These are phyloP conservation scores for Amblyjoppa proteus DNA, from an alignment of 2,888 invertebrate species.

Conservation along the genomic window DNA sequence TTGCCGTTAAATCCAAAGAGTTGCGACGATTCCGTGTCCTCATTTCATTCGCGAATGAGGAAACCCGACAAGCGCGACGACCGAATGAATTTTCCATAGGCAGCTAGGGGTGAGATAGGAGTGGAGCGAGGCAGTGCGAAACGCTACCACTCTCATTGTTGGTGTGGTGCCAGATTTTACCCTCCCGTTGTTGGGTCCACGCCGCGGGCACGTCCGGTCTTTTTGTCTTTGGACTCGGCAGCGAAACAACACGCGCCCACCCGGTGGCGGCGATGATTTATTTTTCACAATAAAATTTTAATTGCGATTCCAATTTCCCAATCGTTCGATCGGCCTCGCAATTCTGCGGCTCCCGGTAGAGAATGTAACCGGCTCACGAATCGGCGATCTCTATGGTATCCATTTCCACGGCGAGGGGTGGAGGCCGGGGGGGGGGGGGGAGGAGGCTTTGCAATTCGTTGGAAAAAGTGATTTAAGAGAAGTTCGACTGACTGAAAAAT, in stretches of 20 bases:
- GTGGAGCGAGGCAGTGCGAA: constrained; percentile 1
- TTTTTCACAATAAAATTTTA: constrained; percentile 67
- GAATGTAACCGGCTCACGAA: constrained; percentile 59
- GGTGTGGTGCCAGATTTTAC: constrained; percentile 50
- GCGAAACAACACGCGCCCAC: constrained; percentile 17
- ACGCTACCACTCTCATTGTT: constrained; percentile 30
- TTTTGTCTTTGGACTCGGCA: constrained; percentile 58
- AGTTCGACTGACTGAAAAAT: not conserved
- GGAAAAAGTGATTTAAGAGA: constrained; percentile 24
- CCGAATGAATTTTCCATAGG: constrained; percentile 56
- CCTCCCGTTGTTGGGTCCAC: constrained; percentile 26
- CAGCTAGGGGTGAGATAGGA: not conserved
- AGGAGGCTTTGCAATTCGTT: constrained; percentile 8
- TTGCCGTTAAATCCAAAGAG: constrained; percentile 22
- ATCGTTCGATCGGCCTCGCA: constrained; percentile 52
- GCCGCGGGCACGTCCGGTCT: constrained; percentile 31
- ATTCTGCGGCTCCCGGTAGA: constrained; percentile 53
- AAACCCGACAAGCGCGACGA: constrained; percentile 40
- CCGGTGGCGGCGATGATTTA: constrained; percentile 56
- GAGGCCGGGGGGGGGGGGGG: constrained; percentile 3
- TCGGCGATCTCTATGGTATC: constrained; percentile 41
- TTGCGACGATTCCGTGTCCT: constrained; percentile 27
- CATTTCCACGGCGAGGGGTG: not conserved
- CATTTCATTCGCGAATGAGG: constrained; percentile 21
- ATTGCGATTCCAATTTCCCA: constrained; percentile 67